Evolutionary conservation across 2,888 invertebrate species (phyloP), one percentile per base, ranked within the genome.

Genomic region (Ephialtes manifestator): DNA sequence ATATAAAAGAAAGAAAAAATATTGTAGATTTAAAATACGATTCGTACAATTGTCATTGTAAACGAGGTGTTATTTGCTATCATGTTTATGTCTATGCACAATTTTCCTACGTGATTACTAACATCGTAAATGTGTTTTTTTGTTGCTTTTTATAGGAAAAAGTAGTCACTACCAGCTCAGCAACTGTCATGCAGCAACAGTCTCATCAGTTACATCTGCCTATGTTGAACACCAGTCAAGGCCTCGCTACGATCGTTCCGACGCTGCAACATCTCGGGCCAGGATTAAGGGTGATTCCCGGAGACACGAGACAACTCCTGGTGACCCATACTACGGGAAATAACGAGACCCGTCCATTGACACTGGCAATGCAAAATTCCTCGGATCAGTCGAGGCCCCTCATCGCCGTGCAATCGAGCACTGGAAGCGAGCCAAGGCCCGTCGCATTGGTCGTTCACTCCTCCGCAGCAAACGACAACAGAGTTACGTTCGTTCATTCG

Each of bases 371-470:
- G 60, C 92, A 92, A 86, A 92, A 90, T 83, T 89, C 92, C 5
- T 86, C 91, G 67, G 92, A 92, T 89, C 92, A 92, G 84, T 89
- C 90, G 75, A 89, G 92, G 84, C 91, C 92, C 70, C 88, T 92
- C 51, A 93, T 93, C 31, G 92, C 93, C 28, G 93, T 93, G 83
- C 94, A 94, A 85, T 93, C 94, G 46, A 93, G 92, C 79, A 88
- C 92, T 87, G 91, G 92, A 85, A 92, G 89, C 83, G 94, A 94
- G 87, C 89, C 93, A 87, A 92, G 94, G 87, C 93, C 94, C 63
- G 94, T 94, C 39, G 93, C 94, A 35, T 79, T 94, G 81, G 94
- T 94, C 83, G 94, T 94, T 82, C 94, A 94, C 87, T 93, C 94
- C 68, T 92, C 93, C 31, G 89, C 92, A 68, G 91, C 94, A 46